phyloP scores from a whole-genome alignment of 2,888 invertebrate species.

The Argyra leucocephala region DNA sequence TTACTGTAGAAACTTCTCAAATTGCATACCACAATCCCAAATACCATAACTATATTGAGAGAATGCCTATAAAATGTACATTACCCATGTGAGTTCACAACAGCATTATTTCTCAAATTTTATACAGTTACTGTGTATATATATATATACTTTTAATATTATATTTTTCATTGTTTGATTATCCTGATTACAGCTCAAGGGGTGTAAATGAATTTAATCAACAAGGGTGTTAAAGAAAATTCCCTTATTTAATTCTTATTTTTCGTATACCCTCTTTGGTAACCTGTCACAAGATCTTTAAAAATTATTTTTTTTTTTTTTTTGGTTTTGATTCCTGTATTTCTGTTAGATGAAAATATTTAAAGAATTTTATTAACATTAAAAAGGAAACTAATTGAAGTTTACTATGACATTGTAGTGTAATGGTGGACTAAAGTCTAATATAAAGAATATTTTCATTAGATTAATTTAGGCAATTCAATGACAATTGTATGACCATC shows the following conservation, averaged over 20 bases:
- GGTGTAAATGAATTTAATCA: conserved; percentile 1
- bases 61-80: too few relatives aligned
- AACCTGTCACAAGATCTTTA: not conserved
- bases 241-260: not conserved
- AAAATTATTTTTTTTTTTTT: not conserved
- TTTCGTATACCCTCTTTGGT: not conserved
- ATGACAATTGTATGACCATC: not conserved
- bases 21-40: too few relatives aligned
- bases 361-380: not conserved
- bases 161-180: not conserved
- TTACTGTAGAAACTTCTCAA: too few relatives aligned
- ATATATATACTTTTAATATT: not conserved
- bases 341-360: too few relatives aligned
- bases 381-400: not conserved
- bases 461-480: not conserved
- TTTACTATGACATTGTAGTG: not conserved
- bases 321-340: not conserved
- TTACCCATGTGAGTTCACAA: too few relatives aligned
- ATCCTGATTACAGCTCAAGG: not conserved
- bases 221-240: not conserved
- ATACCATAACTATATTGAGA: too few relatives aligned
- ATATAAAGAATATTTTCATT: not conserved
- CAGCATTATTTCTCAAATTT: too few relatives aligned
- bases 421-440: not conserved
- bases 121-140: not conserved